Conservation (phyloP, 2,888 invertebrate genomes). For the Cosmia trapezina region DNA sequence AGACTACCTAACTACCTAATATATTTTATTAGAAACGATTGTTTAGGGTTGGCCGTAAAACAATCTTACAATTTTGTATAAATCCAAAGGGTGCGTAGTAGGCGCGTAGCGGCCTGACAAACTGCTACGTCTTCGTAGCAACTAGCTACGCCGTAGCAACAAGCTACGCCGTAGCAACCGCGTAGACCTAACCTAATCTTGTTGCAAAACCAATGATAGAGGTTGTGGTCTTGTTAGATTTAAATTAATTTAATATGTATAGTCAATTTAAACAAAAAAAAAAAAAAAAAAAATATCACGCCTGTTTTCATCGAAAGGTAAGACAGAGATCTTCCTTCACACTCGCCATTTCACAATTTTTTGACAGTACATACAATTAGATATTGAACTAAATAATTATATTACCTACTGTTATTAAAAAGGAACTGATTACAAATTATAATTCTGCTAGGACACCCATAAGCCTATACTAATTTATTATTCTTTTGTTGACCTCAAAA, state of each 20-base stretch:
- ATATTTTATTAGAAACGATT: background rate
- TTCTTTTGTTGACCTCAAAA: background rate
- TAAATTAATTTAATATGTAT: background rate
- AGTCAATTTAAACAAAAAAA: too few relatives aligned
- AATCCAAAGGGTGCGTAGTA: background rate
- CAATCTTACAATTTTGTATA: background rate
- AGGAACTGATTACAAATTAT: background rate
- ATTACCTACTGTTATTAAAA: background rate
- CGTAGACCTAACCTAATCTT: background rate
- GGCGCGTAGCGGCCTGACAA: background rate
- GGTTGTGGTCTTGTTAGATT: background rate
- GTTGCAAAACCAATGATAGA: background rate
- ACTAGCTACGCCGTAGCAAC: constrained; percentile 32
- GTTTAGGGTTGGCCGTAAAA: too few relatives aligned
- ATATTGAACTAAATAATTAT: background rate
- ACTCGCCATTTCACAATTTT: too few relatives aligned
- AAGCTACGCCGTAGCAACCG: constrained; percentile 38
- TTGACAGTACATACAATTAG: too few relatives aligned
- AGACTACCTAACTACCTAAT: too few relatives aligned
- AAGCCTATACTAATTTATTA: background rate
- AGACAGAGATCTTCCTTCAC: too few relatives aligned
- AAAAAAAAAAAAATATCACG: too few relatives aligned
- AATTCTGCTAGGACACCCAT: too few relatives aligned
- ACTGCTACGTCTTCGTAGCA: constrained; percentile 26
- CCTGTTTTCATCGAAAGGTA: too few relatives aligned